A percentile compares a stretch with the other conserved stretches of the same genome.
Conservation (phyloP, 2,888 invertebrate genomes). For the Drosophila testacea region DNA sequence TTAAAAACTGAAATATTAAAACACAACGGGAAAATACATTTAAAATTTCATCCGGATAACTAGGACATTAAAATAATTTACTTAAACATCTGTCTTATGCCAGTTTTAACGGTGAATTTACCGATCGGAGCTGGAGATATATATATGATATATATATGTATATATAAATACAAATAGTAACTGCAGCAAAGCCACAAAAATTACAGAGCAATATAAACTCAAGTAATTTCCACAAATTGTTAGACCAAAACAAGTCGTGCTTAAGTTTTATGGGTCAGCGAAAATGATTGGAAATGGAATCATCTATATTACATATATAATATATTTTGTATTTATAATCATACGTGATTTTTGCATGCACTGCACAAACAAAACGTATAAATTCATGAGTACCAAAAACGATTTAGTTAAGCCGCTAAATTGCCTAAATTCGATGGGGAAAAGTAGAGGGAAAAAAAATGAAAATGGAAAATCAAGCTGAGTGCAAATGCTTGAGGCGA, state of each 20-base stretch:
- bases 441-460: constrained; percentile 14
- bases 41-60: not conserved
- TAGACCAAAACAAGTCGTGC: constrained; percentile 18
- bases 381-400: constrained; percentile 74
- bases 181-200: constrained; percentile 49
- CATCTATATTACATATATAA: constrained; percentile 18
- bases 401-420: constrained; percentile 79
- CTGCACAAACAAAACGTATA: constrained; percentile 79
- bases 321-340: constrained; percentile 32
- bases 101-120: not conserved
- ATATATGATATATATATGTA: no score
- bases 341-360: constrained; percentile 69
- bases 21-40: not conserved
- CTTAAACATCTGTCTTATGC: not conserved
- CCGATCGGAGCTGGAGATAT: constrained; percentile 15
- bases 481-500: constrained; percentile 62
- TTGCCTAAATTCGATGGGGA: constrained; percentile 71
- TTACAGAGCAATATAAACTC: constrained; percentile 62
- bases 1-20: no score
- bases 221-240: constrained; percentile 38
- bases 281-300: constrained; percentile 15
- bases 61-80: not conserved
- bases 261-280: constrained; percentile 44
- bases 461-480: constrained; percentile 67
- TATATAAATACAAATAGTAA: not conserved